Evolutionary conservation across 30 jellyfish, hydroid and myxozoan species (phyloP).

Genomic region (Cassiopea xamachana): DNA sequence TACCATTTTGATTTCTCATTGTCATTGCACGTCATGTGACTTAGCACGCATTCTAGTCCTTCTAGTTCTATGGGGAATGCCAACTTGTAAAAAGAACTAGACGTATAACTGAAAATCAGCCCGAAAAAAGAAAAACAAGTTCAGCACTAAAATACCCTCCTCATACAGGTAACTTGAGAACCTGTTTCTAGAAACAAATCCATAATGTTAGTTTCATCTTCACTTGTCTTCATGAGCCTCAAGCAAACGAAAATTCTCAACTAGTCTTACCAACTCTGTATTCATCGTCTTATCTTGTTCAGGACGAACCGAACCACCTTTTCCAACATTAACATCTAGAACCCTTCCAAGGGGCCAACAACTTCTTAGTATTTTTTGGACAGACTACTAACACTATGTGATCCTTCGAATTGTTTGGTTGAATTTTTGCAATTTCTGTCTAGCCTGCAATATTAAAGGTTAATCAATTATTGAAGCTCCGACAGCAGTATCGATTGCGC

Average conservation of each 20-base stretch:
- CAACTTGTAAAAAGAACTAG: too few species aligned
- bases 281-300: slow-evolving; percentile 14
- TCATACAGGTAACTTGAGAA: background rate
- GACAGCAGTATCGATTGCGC: slow-evolving; percentile 8
- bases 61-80: too few species aligned
- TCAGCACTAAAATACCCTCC: background rate
- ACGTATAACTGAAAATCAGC: too few species aligned
- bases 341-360: slow-evolving; percentile 60
- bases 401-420: slow-evolving; percentile 19
- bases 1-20: too few species aligned
- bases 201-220: background rate
- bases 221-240: slow-evolving; percentile 24
- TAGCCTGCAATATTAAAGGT: slow-evolving; percentile 37
- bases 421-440: slow-evolving; percentile 32
- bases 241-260: slow-evolving; percentile 6
- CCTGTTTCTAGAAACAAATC: background rate
- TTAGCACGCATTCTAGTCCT: too few species aligned
- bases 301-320: slow-evolving; percentile 4
- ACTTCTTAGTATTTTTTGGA: slow-evolving; percentile 16
- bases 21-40: too few species aligned
- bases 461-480: slow-evolving; percentile 44
- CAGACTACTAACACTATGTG: slow-evolving; percentile 35
- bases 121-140: too few species aligned
- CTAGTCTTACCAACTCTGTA: slow-evolving; percentile 42
- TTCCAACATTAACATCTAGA: slow-evolving; percentile 5